Evolutionary conservation across 2,888 invertebrate genomes (phyloP).

Genomic region (Dascillus cervinus): DNA sequence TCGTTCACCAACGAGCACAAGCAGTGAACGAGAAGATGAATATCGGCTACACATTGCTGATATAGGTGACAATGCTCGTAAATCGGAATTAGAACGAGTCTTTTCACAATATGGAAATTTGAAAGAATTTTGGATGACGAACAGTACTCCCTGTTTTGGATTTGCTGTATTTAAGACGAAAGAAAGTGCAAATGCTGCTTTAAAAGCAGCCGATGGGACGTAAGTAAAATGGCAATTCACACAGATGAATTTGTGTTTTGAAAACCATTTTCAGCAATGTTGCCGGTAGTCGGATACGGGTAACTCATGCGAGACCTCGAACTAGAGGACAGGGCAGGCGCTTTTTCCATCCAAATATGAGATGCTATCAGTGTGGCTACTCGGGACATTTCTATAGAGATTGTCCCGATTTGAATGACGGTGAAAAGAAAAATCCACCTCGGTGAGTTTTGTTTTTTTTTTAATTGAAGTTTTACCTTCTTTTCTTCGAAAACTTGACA

Average conservation of each 20-base stretch:
- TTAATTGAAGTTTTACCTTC: too few relatives aligned
- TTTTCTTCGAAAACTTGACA: too few relatives aligned
- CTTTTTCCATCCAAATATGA: conserved; percentile 48
- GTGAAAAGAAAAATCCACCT: conserved; percentile 33
- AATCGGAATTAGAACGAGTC: conserved; percentile 46
- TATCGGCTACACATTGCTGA: conserved; percentile 48
- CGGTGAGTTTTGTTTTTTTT: conserved; percentile 27
- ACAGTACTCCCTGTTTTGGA: conserved; percentile 53
- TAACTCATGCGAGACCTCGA: conserved; percentile 47
- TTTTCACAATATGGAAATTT: conserved; percentile 49
- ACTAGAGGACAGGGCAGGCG: conserved; percentile 43
- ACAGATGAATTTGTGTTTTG: neutral
- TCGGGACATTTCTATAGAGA: conserved; percentile 52
- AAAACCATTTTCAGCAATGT: conserved; percentile 37
- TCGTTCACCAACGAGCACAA: conserved; percentile 37
- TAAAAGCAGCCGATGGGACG: conserved; percentile 44
- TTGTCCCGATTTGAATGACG: conserved; percentile 44
- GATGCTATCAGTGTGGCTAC: conserved; percentile 53
- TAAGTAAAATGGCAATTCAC: conserved; percentile 32
- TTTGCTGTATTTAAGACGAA: conserved; percentile 50
- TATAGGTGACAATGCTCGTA: conserved; percentile 46
- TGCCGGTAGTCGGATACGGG: conserved; percentile 46
- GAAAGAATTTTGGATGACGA: conserved; percentile 52
- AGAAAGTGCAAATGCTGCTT: conserved; percentile 45
- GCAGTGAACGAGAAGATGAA: conserved; percentile 38